Evolutionary conservation across 2,888 invertebrate genomes (phyloP), one percentile per base, ranked within the genome.

Genomic region (Agrochola circellaris): DNA sequence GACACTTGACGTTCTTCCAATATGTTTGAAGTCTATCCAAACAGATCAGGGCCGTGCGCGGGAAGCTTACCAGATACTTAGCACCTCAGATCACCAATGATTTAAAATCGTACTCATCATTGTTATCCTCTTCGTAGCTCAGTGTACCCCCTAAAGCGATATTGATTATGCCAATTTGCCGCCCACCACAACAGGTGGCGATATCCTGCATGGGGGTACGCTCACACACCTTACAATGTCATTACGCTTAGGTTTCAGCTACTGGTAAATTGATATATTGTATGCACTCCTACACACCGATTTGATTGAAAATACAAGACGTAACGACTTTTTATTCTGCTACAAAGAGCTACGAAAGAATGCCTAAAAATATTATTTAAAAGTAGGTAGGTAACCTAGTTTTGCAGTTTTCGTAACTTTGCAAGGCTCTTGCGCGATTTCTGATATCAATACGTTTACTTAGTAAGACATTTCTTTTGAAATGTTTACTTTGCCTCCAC

Each of bases 121-220:
- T 56, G 30, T 69, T 34, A 66, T 61, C 62, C 23, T 56, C 56
- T 38, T 38, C 30, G 68, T 54, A 51, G 75, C 26, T 34, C 48
- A 30, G 17, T 51, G 51, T 75, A 42, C 8, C 42, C 56, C 34
- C 26, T 67, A 75, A 68, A 73, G 34, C 42, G 26, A 68, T 81
- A 81, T 79, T 68, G 79, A 79, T 79, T 81, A 68, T 75, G 68
- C 64, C 79, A 75, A 80, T 82, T 82, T 76, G 65, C 77, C 65
- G 77, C 45, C 30, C 45, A 69, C n/a, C n/a, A 23, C 82, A 76
- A 75, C 68, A 82, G 80, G 80, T 82, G 80, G 82, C 9, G 15
- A 61, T 69, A 82, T 76, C 65, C 65, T 82, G 45, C 45, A 60
- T 34, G 17, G 60, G 54, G 51, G 23, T 38, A 56, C 62, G 26